Evolutionary conservation across 2,888 invertebrate genomes (phyloP), one percentile per base, ranked within the genome.

Genomic region (Bombylius discolor): DNA sequence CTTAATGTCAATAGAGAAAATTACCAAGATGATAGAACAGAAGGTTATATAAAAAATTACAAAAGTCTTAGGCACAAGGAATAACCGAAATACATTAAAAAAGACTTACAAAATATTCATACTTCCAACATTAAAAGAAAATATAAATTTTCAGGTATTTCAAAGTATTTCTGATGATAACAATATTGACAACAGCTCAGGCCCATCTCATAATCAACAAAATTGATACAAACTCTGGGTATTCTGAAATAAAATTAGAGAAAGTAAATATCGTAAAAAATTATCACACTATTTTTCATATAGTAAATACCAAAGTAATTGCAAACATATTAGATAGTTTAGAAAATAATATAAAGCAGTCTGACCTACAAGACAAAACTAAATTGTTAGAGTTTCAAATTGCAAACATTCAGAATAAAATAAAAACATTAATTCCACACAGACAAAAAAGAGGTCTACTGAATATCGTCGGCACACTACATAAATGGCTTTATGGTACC

Each of bases 21-120:
- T 44, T 52, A 52, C 12, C 3, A 8, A 1, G 47, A 52, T 6
- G 33, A 52, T 12, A 52, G 52, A 34, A n/a, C n/a, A 14, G 36
- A 14, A 47, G 47, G 47, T 52, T 52, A 52, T 14, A 51, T 52
- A 14, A 52, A 47, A 32, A 49, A 49, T 12, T 6, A 49, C 8
- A 49, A 49, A 49, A 46, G 52, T n/a, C 33, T 52, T 34, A 52
- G 46, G 9, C 33, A 45, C 46, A 52, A 52, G 14, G 52, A 46
- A 46, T n/a, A 46, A 46, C 52, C 48, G 3, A 53, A 53, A 53
- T 48, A 14, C 4, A 42, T 48, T 42, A 53, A 53, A 48, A 12
- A 5, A 31, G 48, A 53, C 8, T 31, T 53, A 51, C 23, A 51
- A 11, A 51, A 51, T 42, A 12, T 51, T 6, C 31, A 51, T 12